Evolutionary conservation across 2,797 vertebrate genomes (phyloP), one percentile per base, ranked within the genome.

Genomic region (Phoeniculus purpureus): DNA sequence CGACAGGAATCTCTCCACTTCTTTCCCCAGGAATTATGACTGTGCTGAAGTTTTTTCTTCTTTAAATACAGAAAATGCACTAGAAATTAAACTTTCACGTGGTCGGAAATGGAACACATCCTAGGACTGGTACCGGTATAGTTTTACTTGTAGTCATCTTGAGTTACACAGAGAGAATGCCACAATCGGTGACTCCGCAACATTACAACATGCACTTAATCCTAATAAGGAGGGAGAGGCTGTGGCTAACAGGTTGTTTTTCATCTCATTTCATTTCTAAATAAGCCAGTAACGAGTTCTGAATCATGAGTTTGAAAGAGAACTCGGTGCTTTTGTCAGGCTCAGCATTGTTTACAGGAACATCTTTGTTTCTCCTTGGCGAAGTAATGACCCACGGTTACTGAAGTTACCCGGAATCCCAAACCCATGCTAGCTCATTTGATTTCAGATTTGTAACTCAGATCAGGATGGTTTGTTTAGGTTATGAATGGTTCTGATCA

Each of bases 251-350:
- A 75, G 73, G 62, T 90, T 82, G 45, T 81, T 92, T 90, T 90
- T 92, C 66, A 67, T 76, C 91, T 77, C 18, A 12, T 60, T 92
- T 91, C 29, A 19, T 84, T 92, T 92, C 93, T 91, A 85, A 93
- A 85, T 50, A 85, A 78, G 77, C 58, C 59, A 66, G 40, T 88
- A 92, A 52, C 40, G 26, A 58, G 37, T 81, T 94, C 84, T 89
- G 92, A 87, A 32, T 95, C 82, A 91, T 25, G 21, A 80, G 23
- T 25, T 47, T 52, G 65, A 58, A 74, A 74, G 54, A 95, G 15
- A 89, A 45, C n/a, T 45, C 1, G 0, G 22, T 54, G 55, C 18
- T 67, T 37, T 68, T 75, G 68, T 58, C 67, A 50, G 60, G 23
- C 48, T 25, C 32, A 31, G 25, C 14, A 10, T 4, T 74, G 43